Conservation (phyloP, 2,113 vertebrate species). For the Tylochromis polylepis region DNA sequence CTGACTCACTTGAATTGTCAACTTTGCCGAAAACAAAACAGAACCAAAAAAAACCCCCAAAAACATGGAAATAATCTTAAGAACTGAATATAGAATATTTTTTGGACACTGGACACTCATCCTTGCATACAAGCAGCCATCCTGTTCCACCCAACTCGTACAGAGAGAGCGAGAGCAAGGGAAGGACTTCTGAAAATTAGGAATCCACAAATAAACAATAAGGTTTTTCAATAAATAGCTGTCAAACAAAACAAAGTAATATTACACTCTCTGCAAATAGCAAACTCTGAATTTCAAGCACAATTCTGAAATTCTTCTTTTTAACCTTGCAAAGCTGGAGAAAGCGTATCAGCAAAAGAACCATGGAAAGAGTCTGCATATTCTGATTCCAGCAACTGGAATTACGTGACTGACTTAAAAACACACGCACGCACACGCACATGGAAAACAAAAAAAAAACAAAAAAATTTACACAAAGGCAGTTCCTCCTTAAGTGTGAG, state of each 20-base stretch:
- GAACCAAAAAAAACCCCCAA: not conserved
- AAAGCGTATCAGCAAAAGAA: conserved; percentile 32
- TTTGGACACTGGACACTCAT: conserved; percentile 40
- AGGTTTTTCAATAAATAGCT: conserved; percentile 59
- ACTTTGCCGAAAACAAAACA: conserved; percentile 29
- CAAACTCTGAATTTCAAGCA: conserved; percentile 56
- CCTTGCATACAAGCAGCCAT: conserved; percentile 43
- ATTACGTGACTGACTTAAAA: conserved; percentile 27
- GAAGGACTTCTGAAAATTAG: conserved; percentile 59
- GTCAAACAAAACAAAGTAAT: conserved; percentile 39
- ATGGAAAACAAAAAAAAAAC: not conserved
- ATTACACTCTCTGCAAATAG: conserved; percentile 62
- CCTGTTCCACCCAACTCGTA: not conserved
- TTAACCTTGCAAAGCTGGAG: conserved; percentile 25
- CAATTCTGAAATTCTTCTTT: conserved; percentile 45
- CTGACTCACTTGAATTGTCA: conserved; percentile 69
- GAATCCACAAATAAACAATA: conserved; percentile 37
- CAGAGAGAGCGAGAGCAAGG: not conserved
- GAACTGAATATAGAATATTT: conserved; percentile 59
- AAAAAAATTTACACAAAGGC: conserved; percentile 38
- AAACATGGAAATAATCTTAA: conserved; percentile 60
- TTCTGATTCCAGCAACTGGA: conserved; percentile 48
- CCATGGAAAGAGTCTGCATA: conserved; percentile 65
- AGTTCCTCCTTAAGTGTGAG: conserved; percentile 34
- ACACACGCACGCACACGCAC: not conserved